These are phyloP conservation scores for Dexiosoma caninum DNA, from an alignment of 2,888 invertebrate genomes.

Conservation along the genomic window DNA sequence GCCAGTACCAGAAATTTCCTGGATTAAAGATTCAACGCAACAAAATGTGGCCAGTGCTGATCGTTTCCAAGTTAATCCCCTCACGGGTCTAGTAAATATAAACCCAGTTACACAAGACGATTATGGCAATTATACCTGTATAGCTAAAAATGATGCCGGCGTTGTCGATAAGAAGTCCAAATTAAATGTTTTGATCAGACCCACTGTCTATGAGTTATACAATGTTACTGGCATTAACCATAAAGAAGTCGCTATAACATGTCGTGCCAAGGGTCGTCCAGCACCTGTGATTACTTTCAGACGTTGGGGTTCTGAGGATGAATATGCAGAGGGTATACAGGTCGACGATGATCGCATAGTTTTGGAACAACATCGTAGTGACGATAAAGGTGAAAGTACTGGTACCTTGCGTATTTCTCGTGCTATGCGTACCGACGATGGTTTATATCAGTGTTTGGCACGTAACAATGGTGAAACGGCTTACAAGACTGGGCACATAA, in stretches of 20 bases:
- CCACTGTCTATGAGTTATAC: slow-evolving; percentile 86
- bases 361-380: slow-evolving; percentile 80
- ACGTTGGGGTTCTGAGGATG: slow-evolving; percentile 83
- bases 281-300: slow-evolving; percentile 88
- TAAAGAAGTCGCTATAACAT: slow-evolving; percentile 83
- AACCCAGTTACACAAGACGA: slow-evolving; percentile 87
- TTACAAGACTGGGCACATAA: slow-evolving; percentile 88
- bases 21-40: slow-evolving; percentile 87
- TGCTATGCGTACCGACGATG: slow-evolving; percentile 86
- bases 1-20: slow-evolving; percentile 89
- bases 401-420: slow-evolving; percentile 84
- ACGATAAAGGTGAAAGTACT: slow-evolving; percentile 80
- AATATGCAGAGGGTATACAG: slow-evolving; percentile 83
- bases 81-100: slow-evolving; percentile 85
- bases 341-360: slow-evolving; percentile 83
- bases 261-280: slow-evolving; percentile 89
- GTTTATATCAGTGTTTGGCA: slow-evolving; percentile 92
- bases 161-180: slow-evolving; percentile 83
- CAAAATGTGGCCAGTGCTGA: slow-evolving; percentile 85
- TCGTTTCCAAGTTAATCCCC: slow-evolving; percentile 82
- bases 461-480: slow-evolving; percentile 87
- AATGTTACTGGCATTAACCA: slow-evolving; percentile 84
- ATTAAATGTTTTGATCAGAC: slow-evolving; percentile 86
- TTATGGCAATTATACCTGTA: slow-evolving; percentile 88
- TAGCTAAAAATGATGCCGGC: slow-evolving; percentile 88